Conservation (phyloP, 2,113 vertebrate genomes). For the Deroptyus accipitrinus region DNA sequence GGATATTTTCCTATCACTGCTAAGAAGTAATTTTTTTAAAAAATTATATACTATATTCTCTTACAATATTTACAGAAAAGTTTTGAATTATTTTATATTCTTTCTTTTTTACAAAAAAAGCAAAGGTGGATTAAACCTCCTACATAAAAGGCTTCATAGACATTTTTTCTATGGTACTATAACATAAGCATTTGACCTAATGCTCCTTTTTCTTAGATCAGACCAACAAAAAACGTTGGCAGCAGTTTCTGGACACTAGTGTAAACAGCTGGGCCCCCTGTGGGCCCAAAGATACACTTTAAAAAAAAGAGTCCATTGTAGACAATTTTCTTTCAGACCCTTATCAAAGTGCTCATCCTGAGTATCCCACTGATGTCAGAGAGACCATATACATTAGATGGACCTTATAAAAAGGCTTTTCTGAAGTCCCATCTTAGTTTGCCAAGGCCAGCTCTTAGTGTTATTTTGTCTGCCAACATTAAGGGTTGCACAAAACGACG, state of each 20-base stretch:
- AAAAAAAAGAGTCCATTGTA: neutral
- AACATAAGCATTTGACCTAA: neutral
- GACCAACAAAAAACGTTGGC: constrained; percentile 8
- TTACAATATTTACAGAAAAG: neutral
- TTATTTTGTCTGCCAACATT: neutral
- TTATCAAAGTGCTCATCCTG: neutral
- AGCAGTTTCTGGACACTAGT: neutral
- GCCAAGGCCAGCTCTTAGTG: neutral
- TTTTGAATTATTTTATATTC: neutral
- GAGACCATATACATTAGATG: neutral
- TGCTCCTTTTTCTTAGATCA: neutral
- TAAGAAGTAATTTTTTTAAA: neutral
- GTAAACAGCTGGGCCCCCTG: neutral
- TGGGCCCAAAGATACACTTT: neutral
- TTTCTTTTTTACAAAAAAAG: neutral
- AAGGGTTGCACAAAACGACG: neutral
- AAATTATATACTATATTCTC: neutral
- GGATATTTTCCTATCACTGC: neutral
- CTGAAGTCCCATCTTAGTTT: neutral
- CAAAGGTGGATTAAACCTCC: neutral
- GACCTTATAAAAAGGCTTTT: neutral
- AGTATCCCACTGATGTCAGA: neutral
- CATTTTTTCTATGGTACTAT: neutral
- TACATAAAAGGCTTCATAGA: neutral
- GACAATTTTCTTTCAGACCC: neutral